Evolutionary conservation across 2,888 invertebrate species (phyloP), one percentile per base, ranked within the genome.

Genomic region (Sceliomorpha sp.): DNA sequence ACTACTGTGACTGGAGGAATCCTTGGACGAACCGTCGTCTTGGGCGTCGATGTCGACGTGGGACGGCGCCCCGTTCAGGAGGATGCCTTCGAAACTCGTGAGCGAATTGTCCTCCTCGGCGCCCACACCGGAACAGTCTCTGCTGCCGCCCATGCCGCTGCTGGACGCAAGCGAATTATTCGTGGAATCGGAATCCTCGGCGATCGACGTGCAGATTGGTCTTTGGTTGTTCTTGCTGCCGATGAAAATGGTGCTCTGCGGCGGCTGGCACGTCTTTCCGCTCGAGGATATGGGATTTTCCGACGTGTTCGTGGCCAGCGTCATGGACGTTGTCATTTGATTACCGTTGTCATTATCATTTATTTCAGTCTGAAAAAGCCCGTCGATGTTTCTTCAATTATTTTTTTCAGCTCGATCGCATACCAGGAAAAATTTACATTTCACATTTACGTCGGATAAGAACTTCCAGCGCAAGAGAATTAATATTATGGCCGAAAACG

Each of bases 51-150:
- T 89, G 37, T 89, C 89, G 29, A 89, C 53, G 42, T 86, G 87
- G 63, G 89, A 89, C 1, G 91, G 90, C 29, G 90, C 89, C 58
- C 91, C 92, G 75, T 92, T 92, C 31, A 91, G 81, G 2, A 92
- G 84, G 36, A 92, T 88, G 14, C 92, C 92, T 73, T 92, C 92
- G 80, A 93, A 92, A 79, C 92, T 91, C 7, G 92, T 92, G 29
- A 92, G 82, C 0, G 91, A 92, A 79, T 91, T 92, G 45, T 92
- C 92, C 45, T 91, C 91, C n/a, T 90, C 90, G 17, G 89, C 87
- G 4, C 91, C 90, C n/a, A 89, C 89, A 8, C 89, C 88, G 1
- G 86, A 84, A 63, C 87, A 89, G 67, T 89, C 89, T 14, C 89
- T 83, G 72, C 89, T 89, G 1, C 89, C 89, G 12, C 88, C 88